phyloP scores from a whole-genome alignment of 2,113 vertebrate species.

The Solea senegalensis region DNA sequence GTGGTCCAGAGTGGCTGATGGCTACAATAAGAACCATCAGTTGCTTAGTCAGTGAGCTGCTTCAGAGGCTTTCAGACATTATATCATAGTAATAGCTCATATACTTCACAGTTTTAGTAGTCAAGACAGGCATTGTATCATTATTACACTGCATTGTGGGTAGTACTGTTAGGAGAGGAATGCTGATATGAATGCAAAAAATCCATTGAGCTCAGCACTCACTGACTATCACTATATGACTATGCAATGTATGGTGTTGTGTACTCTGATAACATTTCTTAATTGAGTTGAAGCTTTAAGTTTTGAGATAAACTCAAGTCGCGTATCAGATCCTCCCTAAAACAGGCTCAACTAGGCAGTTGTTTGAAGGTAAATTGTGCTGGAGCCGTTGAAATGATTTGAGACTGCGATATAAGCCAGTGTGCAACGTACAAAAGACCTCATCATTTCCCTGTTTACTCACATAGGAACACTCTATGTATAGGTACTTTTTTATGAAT shows the following conservation, averaged over 20 bases:
- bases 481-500: too few relatives aligned
- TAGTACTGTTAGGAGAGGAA: too few relatives aligned
- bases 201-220: background rate
- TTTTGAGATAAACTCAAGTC: background rate
- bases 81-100: conserved; percentile 8
- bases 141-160: background rate
- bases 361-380: too few relatives aligned
- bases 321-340: too few relatives aligned
- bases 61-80: conserved; percentile 34
- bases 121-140: background rate
- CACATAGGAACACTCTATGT: too few relatives aligned
- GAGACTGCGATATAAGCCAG: too few relatives aligned
- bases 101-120: conserved; percentile 11
- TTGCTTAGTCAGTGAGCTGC: conserved; percentile 33
- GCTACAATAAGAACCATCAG: conserved; percentile 24
- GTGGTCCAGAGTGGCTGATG: background rate
- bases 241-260: background rate
- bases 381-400: too few relatives aligned
- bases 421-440: too few relatives aligned
- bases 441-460: too few relatives aligned
- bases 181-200: background rate
- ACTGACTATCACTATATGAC: background rate
- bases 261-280: background rate
- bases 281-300: background rate
- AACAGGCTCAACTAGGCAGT: too few relatives aligned